Base-by-base conservation (phyloP, 2,797 vertebrate genomes). In the Enteromius argenteus region DNA sequence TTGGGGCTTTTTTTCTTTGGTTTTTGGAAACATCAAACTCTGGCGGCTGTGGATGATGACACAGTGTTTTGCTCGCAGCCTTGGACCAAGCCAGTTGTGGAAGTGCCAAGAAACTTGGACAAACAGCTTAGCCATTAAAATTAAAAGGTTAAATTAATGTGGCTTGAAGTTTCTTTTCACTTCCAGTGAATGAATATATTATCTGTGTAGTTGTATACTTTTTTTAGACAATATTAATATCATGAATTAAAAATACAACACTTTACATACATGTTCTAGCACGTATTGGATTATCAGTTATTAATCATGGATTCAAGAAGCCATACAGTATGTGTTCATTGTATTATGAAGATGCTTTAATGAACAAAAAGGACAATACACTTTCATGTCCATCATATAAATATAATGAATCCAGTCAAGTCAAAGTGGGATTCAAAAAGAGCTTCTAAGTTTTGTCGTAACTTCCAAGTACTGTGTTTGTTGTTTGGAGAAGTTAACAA, bases 41-140 rank as follows among this genome's bases (percentile, higher is more conserved):
- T 90, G 77, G 85, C 84, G 84, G 86, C 82, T 87, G 88, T 76
- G 85, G 84, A 82, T 88, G 92, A 91, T 93, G 91, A 92, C 92
- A 93, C 92, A 92, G 91, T 93, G 93, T 92, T 91, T 90, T 46
- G 92, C 94, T 94, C 88, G 91, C 94, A 94, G 94, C 91, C 90
- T 94, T 95, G 94, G 94, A 93, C 92, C 84, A 82, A 88, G 89
- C 87, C 77, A 90, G 66, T 84, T 89, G 88, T 80, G 86, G 88
- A 90, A 87, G 89, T 91, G 94, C 95, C 94, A 95, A 94, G 92
- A 94, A 94, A 93, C 88, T 90, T 87, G 87, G 90, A 92, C 83
- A 94, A 91, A 91, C 91, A 91, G 90, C 91, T 89, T 85, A 91
- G 87, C 93, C 90, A 93, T 95, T 94, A 94, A 95, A 94, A 94